Conservation (phyloP, 2,113 vertebrate species). For the Ia io region DNA sequence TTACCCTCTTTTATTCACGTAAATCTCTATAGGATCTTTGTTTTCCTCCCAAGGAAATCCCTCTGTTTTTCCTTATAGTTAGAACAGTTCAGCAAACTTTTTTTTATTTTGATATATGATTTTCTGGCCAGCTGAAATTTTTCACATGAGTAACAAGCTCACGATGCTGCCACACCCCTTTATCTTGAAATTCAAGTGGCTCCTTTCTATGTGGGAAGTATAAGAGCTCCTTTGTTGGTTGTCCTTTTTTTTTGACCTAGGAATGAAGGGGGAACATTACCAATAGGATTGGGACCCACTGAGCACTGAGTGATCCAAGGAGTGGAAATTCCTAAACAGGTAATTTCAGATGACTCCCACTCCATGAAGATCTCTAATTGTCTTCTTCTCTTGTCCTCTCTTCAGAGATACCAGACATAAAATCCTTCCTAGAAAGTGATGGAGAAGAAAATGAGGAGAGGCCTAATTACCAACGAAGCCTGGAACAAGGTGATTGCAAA, state of each 20-base stretch:
- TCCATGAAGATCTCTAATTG: neutral
- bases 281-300: neutral
- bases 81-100: neutral
- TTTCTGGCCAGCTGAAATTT: neutral
- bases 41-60: neutral
- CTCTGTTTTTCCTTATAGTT: neutral
- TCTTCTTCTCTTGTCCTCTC: neutral
- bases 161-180: neutral
- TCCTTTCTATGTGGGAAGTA: neutral
- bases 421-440: fast-evolving
- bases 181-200: neutral
- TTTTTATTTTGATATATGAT: neutral
- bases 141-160: neutral
- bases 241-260: neutral
- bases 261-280: neutral
- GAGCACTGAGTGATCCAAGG: neutral
- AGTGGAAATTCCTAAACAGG: neutral
- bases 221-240: neutral
- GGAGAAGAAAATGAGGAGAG: neutral
- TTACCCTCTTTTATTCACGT: neutral
- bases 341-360: neutral
- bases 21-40: neutral
- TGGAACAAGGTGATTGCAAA: conserved; percentile 54
- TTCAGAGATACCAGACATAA: neutral
- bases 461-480: neutral